phyloP scores from a whole-genome alignment of 1,140 invertebrate genomes.

The Oreohelix idahoensis region DNA sequence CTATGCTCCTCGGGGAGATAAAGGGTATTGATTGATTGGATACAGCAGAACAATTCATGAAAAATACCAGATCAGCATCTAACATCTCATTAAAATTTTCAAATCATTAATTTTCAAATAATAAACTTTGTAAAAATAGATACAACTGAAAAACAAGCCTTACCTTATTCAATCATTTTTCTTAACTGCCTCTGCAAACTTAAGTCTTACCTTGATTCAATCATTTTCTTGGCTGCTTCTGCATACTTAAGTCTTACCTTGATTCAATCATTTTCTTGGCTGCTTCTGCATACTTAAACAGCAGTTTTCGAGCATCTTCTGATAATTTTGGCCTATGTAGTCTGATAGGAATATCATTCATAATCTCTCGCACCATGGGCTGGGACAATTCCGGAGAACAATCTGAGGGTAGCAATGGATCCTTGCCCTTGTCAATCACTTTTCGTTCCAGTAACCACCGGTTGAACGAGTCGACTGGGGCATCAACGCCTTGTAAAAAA shows the following conservation, averaged over 20 bases:
- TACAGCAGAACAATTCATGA: too few species aligned
- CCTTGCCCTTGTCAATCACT: constrained; percentile 84
- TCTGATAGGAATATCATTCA: constrained; percentile 98
- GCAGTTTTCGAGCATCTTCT: constrained; percentile 94
- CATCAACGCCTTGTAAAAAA: constrained; percentile 83
- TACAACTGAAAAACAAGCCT: too few species aligned
- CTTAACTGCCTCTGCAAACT: too few species aligned
- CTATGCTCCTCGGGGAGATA: too few species aligned
- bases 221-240: constrained; percentile 96
- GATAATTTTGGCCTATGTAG: constrained; percentile 94
- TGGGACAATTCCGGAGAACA: constrained; percentile 93
- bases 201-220: constrained; percentile 82
- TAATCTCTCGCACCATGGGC: constrained; percentile 97
- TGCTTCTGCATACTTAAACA: constrained; percentile 95
- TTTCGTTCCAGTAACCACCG: constrained; percentile 97
- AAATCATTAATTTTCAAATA: too few species aligned
- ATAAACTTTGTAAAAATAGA: too few species aligned
- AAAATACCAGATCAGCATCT: too few species aligned
- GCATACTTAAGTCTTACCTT: constrained; percentile 82
- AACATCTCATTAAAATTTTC: too few species aligned
- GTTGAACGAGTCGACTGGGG: constrained; percentile 96
- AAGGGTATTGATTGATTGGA: too few species aligned
- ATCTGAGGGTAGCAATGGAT: constrained; percentile 90
- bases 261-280: constrained; percentile 97
- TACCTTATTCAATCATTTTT: too few species aligned